Base-by-base conservation (phyloP, 64 coral and sea anemone species). In the Orbicella faveolata region DNA sequence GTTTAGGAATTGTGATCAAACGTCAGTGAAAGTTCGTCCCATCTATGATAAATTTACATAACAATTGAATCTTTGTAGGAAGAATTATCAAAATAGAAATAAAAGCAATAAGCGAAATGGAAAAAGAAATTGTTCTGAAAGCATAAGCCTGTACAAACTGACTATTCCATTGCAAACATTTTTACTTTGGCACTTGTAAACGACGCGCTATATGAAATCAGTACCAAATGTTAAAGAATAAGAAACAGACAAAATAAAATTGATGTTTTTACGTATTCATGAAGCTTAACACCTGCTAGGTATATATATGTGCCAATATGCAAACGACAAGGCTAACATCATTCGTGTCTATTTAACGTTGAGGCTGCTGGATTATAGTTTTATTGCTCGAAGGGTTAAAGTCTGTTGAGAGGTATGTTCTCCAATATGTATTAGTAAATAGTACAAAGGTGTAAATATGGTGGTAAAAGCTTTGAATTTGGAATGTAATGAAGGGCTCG, bases 181-280 rank as follows among this genome's bases (percentile, higher is more conserved):
- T 67, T 23, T 23, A 67, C 9, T 18, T 33, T 10, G 4, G 10
- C 65, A n/a, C 55, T 1, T 14, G 15, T 59, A 0, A 70, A 70
- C 21, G 6, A 23, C 2, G n/a, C 9, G 30, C 67, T 26, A 7
- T 26, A 7, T n/a, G 9, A 70, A 69, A 70, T 70, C 1, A 70
- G 67, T n/a, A 21, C 0, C 5, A 70, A 10, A 70, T 25, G 30
- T 70, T n/a, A 21, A 41, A 21, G 6, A 18, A 15, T 1, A 78
- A 52, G 11, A 44, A 52, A 78, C 19, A 51, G 20, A 23, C 25
- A 52, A 78, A 78, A 78, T 52, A 78, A 52, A 78, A 21, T 44
- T 78, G 44, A 51, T 77, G 21, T 77, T 20, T 77, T 77, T 77
- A 78, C 37, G 53, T 78, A 78, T 78, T 78, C 36, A 78, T 78